Evolutionary conservation across 2,113 vertebrate species (phyloP).

Genomic region (Etheostoma spectabile): DNA sequence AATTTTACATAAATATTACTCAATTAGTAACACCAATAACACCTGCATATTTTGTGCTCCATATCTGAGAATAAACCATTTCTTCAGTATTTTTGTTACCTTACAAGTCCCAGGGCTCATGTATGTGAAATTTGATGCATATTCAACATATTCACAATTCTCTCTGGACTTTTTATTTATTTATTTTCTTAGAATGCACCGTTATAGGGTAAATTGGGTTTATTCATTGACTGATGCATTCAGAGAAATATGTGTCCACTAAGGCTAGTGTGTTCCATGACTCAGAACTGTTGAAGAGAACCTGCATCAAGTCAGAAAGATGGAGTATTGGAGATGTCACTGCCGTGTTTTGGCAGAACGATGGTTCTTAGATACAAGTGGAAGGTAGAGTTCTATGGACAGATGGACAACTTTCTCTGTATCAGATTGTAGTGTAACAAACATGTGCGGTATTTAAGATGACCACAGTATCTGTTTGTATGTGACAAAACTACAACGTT

Average conservation of each 20-base stretch:
- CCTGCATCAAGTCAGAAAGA: neutral
- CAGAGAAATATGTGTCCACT: neutral
- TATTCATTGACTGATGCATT: neutral
- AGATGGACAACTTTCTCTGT: neutral
- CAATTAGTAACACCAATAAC: neutral
- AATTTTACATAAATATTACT: conserved; percentile 5
- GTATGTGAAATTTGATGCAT: neutral
- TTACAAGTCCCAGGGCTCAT: neutral
- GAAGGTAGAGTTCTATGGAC: neutral
- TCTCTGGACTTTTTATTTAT: too few relatives aligned
- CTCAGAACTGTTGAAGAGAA: neutral
- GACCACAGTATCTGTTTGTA: too few relatives aligned
- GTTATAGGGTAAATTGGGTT: neutral
- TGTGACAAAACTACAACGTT: neutral
- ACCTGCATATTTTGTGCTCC: neutral
- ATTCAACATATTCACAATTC: neutral
- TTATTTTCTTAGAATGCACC: neutral
- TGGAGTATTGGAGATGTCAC: neutral
- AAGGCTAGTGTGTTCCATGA: neutral
- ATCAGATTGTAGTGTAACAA: too few relatives aligned
- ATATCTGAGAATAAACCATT: neutral
- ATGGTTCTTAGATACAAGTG: neutral
- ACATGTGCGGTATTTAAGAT: too few relatives aligned
- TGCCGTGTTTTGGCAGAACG: neutral
- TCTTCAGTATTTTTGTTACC: neutral